These are phyloP conservation scores for Crax fasciolata DNA, from an alignment of 2,797 vertebrate species.

Conservation along the genomic window DNA sequence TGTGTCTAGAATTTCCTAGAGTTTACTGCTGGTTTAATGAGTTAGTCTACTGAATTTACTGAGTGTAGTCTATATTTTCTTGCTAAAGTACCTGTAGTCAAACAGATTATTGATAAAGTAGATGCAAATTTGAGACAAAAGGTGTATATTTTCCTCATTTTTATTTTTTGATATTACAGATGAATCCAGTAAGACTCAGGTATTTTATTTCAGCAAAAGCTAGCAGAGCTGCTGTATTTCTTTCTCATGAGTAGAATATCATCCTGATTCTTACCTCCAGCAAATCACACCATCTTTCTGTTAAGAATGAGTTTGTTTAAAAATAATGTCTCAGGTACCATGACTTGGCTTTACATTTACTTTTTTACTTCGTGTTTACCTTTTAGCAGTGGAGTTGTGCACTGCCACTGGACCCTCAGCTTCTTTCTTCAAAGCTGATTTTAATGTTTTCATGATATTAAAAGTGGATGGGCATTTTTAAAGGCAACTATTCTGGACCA, in stretches of 20 bases:
- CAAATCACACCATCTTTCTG: not conserved
- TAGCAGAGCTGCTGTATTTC: not conserved
- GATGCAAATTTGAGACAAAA: not conserved
- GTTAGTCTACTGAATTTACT: not conserved
- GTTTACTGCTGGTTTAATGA: not conserved
- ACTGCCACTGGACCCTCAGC: not conserved
- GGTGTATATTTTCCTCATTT: not conserved
- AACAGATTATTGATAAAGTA: not conserved
- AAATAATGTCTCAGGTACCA: not conserved
- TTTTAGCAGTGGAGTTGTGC: not conserved
- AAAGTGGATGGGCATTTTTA: not conserved
- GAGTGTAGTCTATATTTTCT: not conserved
- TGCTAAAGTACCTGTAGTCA: not conserved
- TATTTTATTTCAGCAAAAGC: not conserved
- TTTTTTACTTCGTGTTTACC: not conserved
- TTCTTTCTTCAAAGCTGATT: not conserved
- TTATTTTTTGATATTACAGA: not conserved
- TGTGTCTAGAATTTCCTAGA: not conserved
- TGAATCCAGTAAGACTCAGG: not conserved
- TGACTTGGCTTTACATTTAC: not conserved
- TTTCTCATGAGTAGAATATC: not conserved
- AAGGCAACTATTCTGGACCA: not conserved
- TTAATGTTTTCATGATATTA: not conserved
- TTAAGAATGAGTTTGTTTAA: not conserved
- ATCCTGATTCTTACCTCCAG: not conserved